A percentile compares a stretch with the other conserved stretches of the same genome.
Evolutionary conservation across 1,140 invertebrate genomes (phyloP).

Genomic region (Drosophila rhopaloa): DNA sequence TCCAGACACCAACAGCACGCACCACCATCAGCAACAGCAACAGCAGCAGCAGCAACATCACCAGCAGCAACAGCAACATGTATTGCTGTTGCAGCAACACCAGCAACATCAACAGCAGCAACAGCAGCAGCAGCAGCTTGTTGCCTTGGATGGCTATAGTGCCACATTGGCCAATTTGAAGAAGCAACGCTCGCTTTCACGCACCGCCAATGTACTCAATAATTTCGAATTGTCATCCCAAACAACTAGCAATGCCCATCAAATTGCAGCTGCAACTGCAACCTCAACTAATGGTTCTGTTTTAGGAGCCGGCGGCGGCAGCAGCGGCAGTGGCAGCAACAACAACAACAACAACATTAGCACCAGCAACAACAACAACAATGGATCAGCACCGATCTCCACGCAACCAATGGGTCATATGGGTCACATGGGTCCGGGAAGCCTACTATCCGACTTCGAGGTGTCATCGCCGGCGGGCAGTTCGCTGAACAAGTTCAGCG

Average conservation of each 20-base stretch:
- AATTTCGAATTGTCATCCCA: slow-evolving; percentile 72
- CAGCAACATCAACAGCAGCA: slow-evolving; percentile 86
- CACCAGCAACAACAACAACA: slow-evolving; percentile 62
- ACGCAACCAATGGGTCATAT: slow-evolving; percentile 51
- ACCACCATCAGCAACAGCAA: slow-evolving; percentile 61
- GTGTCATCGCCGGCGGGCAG: slow-evolving; percentile 52
- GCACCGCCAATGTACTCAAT: slow-evolving; percentile 87
- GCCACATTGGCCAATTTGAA: slow-evolving; percentile 94
- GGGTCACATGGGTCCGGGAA: slow-evolving; percentile 57
- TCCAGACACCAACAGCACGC: slow-evolving; percentile 77
- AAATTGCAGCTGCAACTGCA: slow-evolving; percentile 48
- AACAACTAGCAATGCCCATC: slow-evolving; percentile 45
- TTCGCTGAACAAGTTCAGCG: slow-evolving; percentile 86
- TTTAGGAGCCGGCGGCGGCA: slow-evolving; percentile 75
- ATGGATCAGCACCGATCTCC: slow-evolving; percentile 53
- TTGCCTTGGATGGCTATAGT: slow-evolving; percentile 66
- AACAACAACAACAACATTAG: slow-evolving; percentile 63
- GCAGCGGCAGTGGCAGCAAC: slow-evolving; percentile 56
- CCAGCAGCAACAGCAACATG: slow-evolving; percentile 60
- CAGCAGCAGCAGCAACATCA: slow-evolving; percentile 49
- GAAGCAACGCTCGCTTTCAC: slow-evolving; percentile 93
- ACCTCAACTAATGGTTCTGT: slow-evolving; percentile 83
- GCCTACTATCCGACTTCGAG: slow-evolving; percentile 63
- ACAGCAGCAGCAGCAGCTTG: slow-evolving; percentile 76
- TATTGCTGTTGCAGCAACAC: slow-evolving; percentile 65